phyloP scores from a whole-genome alignment of 1,140 invertebrate species.

The Daktulosphaira vitifoliae region DNA sequence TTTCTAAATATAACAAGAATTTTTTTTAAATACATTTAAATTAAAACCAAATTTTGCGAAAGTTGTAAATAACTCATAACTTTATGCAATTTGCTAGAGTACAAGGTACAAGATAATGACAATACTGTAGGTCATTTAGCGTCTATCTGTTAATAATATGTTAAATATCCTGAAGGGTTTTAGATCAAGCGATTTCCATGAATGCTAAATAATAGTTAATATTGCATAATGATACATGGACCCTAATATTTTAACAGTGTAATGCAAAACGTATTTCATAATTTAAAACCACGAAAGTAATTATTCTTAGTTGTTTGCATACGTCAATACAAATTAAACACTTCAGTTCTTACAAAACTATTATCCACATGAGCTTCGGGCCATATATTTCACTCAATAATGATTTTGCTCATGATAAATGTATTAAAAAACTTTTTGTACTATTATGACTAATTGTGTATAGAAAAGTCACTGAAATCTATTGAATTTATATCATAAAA shows the following conservation, averaged over 20 bases:
- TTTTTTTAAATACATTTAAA: too few species aligned
- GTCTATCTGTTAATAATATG: background rate
- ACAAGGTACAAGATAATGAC: too few species aligned
- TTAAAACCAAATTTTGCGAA: too few species aligned
- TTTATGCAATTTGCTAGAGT: too few species aligned
- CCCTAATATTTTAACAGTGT: background rate
- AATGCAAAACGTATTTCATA: slow-evolving; percentile 12
- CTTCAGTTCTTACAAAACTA: slow-evolving; percentile 14
- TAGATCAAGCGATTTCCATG: background rate
- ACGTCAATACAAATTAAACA: slow-evolving; percentile 14
- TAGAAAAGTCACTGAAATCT: too few species aligned
- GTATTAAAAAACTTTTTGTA: too few species aligned
- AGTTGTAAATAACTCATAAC: too few species aligned
- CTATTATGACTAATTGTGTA: too few species aligned
- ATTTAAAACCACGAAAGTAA: slow-evolving; percentile 17
- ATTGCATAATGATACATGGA: background rate
- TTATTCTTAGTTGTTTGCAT: slow-evolving; percentile 24
- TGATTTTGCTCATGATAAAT: background rate
- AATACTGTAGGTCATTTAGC: background rate
- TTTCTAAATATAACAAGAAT: too few species aligned
- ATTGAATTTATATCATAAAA: too few species aligned
- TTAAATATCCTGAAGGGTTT: background rate
- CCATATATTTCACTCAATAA: slow-evolving; percentile 12
- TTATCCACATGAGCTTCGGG: background rate
- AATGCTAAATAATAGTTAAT: background rate